Evolutionary conservation across 2,888 invertebrate genomes (phyloP), one percentile per base, ranked within the genome.

Genomic region (Tetanocera ferruginea): DNA sequence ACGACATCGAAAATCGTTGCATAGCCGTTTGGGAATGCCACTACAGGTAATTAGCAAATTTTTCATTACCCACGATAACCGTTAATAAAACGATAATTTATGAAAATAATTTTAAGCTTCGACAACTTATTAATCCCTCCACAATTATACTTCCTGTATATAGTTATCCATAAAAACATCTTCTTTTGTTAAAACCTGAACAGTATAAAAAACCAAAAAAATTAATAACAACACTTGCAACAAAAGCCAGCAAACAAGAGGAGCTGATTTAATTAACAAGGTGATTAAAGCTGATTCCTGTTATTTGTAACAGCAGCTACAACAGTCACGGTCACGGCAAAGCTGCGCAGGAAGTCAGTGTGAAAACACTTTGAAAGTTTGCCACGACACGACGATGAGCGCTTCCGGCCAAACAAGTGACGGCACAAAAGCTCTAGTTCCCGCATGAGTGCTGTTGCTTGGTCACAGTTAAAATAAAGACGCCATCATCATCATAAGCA

Each of bases 221-320:
- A 43, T 43, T 43, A 43, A 43, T 43, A 43, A 43, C 11, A 43
- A 43, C 43, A 43, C 43, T 14, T 43, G 14, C 43, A 43, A 43
- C 43, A 43, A 43, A 43, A 43, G 43, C 14, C 25, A 28, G 17
- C 51, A 25, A 69, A 69, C 51, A 69, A 69, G 51, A 25, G 69
- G 25, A 69, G 49, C 69, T 86, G 86, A 85, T 86, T 87, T 87
- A 86, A 86, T 87, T 86, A 87, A 86, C 85, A 86, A 85, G 85
- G 85, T 87, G 86, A 87, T 87, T 86, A 86, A 86, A 86, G 84
- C 84, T 85, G 83, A 86, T 86, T 86, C 85, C 85, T 82, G 84
- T 85, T 85, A 86, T 87, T 85, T 86, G 84, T 82, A 83, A 83
- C 82, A 49, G 43, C 69, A 52, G 43, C 57, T 9, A 3, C 19